A percentile compares a stretch with the other conserved stretches of the same genome.
phyloP scores from a whole-genome alignment of 2,113 vertebrate genomes.

The Dissostichus mawsoni region DNA sequence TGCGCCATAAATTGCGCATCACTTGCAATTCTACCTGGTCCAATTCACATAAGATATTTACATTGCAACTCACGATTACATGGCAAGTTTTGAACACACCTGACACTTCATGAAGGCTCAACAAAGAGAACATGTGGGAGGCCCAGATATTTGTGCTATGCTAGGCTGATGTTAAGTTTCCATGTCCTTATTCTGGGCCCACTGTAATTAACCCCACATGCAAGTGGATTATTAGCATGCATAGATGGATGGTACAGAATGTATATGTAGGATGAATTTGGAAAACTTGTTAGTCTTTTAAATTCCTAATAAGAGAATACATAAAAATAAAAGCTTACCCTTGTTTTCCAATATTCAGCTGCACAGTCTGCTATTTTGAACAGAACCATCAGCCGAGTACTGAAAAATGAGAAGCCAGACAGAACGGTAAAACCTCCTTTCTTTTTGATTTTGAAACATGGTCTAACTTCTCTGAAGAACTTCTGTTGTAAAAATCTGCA shows the following conservation, averaged over 20 bases:
- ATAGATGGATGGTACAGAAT: neutral
- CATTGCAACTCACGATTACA: too few relatives aligned
- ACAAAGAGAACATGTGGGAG: too few relatives aligned
- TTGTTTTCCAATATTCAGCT: conserved; percentile 79
- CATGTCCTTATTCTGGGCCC: too few relatives aligned
- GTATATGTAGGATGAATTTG: neutral
- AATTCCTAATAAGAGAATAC: neutral
- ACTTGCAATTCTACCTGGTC: too few relatives aligned
- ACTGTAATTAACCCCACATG: too few relatives aligned
- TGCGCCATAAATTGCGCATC: too few relatives aligned
- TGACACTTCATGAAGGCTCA: too few relatives aligned
- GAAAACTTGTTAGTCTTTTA: neutral
- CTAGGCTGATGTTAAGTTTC: too few relatives aligned
- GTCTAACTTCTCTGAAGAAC: neutral
- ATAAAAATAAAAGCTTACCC: neutral
- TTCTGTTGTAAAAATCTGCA: neutral
- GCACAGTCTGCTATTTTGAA: conserved; percentile 92
- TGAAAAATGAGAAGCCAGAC: conserved; percentile 89
- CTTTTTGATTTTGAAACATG: neutral
- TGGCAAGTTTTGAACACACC: too few relatives aligned
- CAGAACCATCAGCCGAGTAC: conserved; percentile 89
- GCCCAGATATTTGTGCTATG: too few relatives aligned
- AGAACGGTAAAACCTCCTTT: conserved; percentile 83
- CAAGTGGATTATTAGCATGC: neutral
- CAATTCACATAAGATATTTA: too few relatives aligned